Conservation (phyloP, 2,888 invertebrate genomes). For the Eupithecia exiguata region DNA sequence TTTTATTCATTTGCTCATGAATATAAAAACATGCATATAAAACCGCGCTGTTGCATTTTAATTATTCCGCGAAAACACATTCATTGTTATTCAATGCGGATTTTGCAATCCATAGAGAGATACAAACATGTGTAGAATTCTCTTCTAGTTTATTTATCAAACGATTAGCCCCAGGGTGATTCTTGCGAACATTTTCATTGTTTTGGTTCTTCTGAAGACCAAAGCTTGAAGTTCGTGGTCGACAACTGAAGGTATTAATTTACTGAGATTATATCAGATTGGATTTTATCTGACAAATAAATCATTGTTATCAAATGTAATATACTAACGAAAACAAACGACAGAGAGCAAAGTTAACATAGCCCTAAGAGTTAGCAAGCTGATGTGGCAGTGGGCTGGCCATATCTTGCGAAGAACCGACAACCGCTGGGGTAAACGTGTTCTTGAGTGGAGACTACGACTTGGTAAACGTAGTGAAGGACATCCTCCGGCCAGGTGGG, state of each 20-base stretch:
- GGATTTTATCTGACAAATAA: neutral
- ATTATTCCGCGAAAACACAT: slow-evolving; percentile 14
- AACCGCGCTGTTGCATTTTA: slow-evolving; percentile 13
- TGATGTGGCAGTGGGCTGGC: too few species aligned
- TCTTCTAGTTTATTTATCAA: neutral
- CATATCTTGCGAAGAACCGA: too few species aligned
- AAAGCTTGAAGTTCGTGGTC: neutral
- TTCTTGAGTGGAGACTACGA: too few species aligned
- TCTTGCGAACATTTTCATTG: slow-evolving; percentile 4
- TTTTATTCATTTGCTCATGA: neutral
- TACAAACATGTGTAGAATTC: neutral
- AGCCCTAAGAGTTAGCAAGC: too few species aligned
- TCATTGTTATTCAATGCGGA: slow-evolving; percentile 9
- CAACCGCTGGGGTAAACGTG: too few species aligned
- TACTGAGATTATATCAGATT: neutral
- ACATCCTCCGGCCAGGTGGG: too few species aligned
- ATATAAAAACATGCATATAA: neutral
- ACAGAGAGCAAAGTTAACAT: too few species aligned
- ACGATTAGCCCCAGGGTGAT: neutral
- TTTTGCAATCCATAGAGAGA: slow-evolving; percentile 1
- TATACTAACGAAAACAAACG: too few species aligned
- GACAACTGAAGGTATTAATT: neutral
- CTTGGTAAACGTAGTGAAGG: too few species aligned
- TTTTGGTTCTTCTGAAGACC: neutral
- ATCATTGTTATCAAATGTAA: neutral